Percentiles rank a stretch among this genome's conserved stretches.
Conservation (phyloP, 2,888 invertebrate species). For the Julus scandinavius region DNA sequence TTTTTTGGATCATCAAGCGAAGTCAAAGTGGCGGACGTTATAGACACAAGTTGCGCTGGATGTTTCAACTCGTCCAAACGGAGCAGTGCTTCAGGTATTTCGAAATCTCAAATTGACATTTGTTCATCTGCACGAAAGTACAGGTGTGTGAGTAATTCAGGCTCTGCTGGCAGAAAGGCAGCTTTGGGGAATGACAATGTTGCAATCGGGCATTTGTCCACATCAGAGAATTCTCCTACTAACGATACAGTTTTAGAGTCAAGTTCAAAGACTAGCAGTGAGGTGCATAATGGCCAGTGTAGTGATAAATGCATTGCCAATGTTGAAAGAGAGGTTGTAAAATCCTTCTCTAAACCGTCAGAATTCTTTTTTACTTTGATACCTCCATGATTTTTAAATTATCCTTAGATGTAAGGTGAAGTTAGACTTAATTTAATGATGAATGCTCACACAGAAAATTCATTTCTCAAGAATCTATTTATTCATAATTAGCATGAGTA, state of each 20-base stretch:
- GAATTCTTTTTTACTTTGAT: not conserved
- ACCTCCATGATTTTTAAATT: not conserved
- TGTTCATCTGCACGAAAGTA: not conserved
- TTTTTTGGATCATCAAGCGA: not conserved
- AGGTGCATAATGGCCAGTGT: no score
- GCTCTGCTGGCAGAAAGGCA: not conserved
- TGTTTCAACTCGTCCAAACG: slow-evolving; percentile 3
- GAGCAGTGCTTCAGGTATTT: not conserved
- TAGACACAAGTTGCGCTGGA: not conserved
- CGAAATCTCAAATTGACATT: not conserved
- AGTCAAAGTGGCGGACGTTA: not conserved
- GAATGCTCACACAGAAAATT: no score
- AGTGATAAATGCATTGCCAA: no score
- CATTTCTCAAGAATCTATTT: no score
- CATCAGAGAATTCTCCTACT: not conserved
- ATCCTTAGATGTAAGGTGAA: not conserved
- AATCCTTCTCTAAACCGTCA: not conserved
- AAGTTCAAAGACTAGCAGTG: no score
- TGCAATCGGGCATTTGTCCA: not conserved
- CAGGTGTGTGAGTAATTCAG: not conserved
- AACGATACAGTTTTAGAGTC: not conserved
- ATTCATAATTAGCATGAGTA: no score
- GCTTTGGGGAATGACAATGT: not conserved
- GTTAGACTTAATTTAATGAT: no score
- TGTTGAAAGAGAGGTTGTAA: not conserved